Evolutionary conservation across 2,888 invertebrate genomes (phyloP).

Genomic region (Alsophila aescularia): DNA sequence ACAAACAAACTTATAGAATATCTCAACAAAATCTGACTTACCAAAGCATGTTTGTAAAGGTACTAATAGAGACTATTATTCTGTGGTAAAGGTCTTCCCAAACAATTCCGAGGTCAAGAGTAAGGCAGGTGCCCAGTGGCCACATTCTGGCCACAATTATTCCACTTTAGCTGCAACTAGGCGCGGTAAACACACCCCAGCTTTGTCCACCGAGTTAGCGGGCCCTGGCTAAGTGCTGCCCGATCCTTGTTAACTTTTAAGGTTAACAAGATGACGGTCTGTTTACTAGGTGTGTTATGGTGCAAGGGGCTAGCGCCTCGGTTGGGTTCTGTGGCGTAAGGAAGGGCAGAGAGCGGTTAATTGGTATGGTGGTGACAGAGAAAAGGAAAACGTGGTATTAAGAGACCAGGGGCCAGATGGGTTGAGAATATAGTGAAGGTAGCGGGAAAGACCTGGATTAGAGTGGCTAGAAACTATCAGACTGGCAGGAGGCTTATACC

Average conservation of each 20-base stretch:
- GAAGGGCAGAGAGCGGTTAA: slow-evolving; percentile 1
- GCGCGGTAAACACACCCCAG: slow-evolving; percentile 71
- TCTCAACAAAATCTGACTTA: slow-evolving; percentile 3
- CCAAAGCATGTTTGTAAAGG: slow-evolving; percentile 20
- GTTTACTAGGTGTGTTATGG: slow-evolving; percentile 63
- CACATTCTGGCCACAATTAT: slow-evolving; percentile 78
- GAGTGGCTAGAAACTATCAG: too few species aligned
- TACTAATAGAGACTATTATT: too few species aligned
- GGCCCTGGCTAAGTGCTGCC: slow-evolving; percentile 71
- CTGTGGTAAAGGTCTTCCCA: too few species aligned
- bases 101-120: slow-evolving; percentile 27
- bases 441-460: too few species aligned
- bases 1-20: not conserved
- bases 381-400: too few species aligned
- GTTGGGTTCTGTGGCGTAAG: not conserved
- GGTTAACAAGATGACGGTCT: slow-evolving; percentile 77
- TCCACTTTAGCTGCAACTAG: slow-evolving; percentile 78
- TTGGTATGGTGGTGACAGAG: not conserved
- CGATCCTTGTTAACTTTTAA: slow-evolving; percentile 82
- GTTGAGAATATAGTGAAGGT: too few species aligned
- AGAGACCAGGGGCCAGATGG: too few species aligned
- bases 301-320: slow-evolving; percentile 65
- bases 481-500: too few species aligned
- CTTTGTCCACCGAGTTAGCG: slow-evolving; percentile 79
- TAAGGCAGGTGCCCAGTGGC: slow-evolving; percentile 48